Conservation (phyloP, 2,113 vertebrate species). For the Crotalus helleri region DNA sequence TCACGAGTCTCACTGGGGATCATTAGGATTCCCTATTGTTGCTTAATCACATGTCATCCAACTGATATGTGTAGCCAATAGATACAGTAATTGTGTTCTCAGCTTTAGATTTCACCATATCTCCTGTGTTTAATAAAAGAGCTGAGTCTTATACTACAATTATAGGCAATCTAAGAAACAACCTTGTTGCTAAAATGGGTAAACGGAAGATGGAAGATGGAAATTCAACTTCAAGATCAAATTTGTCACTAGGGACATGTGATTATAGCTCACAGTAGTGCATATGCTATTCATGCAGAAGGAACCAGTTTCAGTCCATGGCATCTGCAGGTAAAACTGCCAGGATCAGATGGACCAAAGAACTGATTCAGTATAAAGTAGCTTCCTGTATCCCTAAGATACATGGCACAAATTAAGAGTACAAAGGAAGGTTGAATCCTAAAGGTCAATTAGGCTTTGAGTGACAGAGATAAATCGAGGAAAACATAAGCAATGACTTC, state of each 20-base stretch:
- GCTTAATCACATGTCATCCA: slow-evolving; percentile 51
- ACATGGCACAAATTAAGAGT: not conserved
- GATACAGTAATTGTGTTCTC: slow-evolving; percentile 45
- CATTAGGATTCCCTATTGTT: slow-evolving; percentile 59
- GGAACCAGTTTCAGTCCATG: not conserved
- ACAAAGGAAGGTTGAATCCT: not conserved
- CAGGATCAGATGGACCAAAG: not conserved
- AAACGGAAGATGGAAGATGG: slow-evolving; percentile 13
- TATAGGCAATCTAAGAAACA: slow-evolving; percentile 33
- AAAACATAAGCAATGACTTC: not conserved
- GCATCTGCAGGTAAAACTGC: not conserved
- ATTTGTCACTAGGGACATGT: not conserved
- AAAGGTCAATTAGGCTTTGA: not conserved
- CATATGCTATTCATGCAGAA: not conserved
- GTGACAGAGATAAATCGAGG: not conserved
- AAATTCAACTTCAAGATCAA: slow-evolving; percentile 8
- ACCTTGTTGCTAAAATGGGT: slow-evolving; percentile 8
- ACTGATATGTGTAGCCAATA: slow-evolving; percentile 48
- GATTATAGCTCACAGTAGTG: not conserved
- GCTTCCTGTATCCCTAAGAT: not conserved
- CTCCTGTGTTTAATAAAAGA: slow-evolving; percentile 39
- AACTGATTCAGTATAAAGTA: not conserved
- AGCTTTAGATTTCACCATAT: slow-evolving; percentile 29
- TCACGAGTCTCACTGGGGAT: slow-evolving; percentile 52
- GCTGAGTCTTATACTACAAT: slow-evolving; percentile 45